These are phyloP conservation scores for Rotaria magnacalcarata DNA, from an alignment of 2,888 invertebrate species.

Conservation along the genomic window DNA sequence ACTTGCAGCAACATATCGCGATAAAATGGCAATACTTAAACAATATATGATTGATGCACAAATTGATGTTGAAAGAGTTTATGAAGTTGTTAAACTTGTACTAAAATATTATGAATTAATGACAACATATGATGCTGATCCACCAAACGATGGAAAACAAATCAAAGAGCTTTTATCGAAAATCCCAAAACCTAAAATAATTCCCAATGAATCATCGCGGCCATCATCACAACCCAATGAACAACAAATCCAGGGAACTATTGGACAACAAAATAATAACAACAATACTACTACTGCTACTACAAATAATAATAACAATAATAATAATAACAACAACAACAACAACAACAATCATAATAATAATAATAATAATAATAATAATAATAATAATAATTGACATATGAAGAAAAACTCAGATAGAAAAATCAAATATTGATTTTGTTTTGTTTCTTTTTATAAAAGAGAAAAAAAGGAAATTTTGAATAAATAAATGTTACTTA, in stretches of 20 bases:
- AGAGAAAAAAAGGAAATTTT: background rate
- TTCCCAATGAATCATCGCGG: background rate
- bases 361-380: no score
- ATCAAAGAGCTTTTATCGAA: constrained; percentile 42
- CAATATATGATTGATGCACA: constrained; percentile 32
- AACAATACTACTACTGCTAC: background rate
- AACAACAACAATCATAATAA: no score
- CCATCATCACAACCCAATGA: constrained; percentile 30
- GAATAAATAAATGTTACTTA: no score
- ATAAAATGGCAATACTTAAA: constrained; percentile 1
- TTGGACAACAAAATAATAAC: background rate
- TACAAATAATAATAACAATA: background rate
- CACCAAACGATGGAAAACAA: constrained; percentile 31
- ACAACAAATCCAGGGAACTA: background rate
- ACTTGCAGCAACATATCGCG: constrained; percentile 27
- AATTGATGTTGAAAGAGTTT: constrained; percentile 19
- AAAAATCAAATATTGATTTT: background rate
- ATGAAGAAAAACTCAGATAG: background rate
- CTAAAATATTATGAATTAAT: constrained; percentile 23
- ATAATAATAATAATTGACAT: background rate
- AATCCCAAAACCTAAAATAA: constrained; percentile 41
- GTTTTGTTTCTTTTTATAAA: constrained; percentile 1
- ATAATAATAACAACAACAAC: background rate
- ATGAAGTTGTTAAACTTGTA: constrained; percentile 30
- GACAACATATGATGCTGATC: constrained; percentile 1